phyloP scores from a whole-genome alignment of 1,140 invertebrate genomes.

The Drosophila azteca region DNA sequence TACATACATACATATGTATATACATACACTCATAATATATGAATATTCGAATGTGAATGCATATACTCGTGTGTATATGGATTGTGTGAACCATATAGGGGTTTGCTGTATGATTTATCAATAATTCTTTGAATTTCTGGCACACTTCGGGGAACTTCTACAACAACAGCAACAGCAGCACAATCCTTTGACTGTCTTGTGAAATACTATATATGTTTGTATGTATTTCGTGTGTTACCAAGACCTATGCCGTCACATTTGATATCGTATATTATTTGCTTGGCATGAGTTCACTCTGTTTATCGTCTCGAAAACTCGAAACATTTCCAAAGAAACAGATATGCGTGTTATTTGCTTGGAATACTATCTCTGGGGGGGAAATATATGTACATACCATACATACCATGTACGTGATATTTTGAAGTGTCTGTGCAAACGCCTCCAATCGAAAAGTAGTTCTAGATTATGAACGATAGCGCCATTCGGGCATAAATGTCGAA shows the following conservation, averaged over 20 bases:
- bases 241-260: conserved; percentile 38
- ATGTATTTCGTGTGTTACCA: conserved; percentile 1
- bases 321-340: conserved; percentile 48
- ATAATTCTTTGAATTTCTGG: conserved; percentile 30
- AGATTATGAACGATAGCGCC: conserved; percentile 16
- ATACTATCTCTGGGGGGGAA: neutral
- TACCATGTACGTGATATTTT: conserved; percentile 42
- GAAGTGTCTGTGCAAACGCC: conserved; percentile 6
- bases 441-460: neutral
- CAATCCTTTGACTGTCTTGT: no score
- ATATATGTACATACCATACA: conserved; percentile 16
- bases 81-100: conserved; percentile 15
- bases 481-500: no score
- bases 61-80: neutral
- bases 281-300: conserved; percentile 12
- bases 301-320: conserved; percentile 17
- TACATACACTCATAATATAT: neutral
- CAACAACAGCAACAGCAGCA: no score
- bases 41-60: conserved; percentile 10
- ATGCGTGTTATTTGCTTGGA: conserved; percentile 35
- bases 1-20: neutral
- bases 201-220: no score
- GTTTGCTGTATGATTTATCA: conserved; percentile 51
- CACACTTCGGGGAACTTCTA: conserved; percentile 53
- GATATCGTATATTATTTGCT: conserved; percentile 30